Evolutionary conservation across 1,140 invertebrate genomes (phyloP).

Genomic region (Ceratitis capitata): DNA sequence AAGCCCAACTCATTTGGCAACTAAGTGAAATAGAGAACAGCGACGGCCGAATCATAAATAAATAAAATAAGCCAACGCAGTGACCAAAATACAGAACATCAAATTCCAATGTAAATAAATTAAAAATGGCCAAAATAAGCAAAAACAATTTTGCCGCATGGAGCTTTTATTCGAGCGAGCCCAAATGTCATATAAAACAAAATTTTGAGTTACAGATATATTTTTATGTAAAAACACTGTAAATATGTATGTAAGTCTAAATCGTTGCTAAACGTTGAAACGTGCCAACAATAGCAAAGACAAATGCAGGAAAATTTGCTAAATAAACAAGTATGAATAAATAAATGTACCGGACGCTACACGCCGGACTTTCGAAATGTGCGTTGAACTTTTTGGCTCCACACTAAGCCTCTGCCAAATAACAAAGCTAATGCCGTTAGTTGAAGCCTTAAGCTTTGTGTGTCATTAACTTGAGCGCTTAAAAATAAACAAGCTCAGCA

Average conservation of each 20-base stretch:
- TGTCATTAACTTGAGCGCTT: conserved; percentile 15
- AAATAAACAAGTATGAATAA: background rate
- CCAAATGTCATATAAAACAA: background rate
- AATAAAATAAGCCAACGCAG: background rate
- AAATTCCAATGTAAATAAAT: background rate
- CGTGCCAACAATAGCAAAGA: background rate
- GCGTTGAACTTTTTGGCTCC: background rate
- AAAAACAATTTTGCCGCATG: background rate
- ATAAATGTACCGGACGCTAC: too few relatives aligned
- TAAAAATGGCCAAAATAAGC: background rate
- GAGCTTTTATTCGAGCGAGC: background rate
- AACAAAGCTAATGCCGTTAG: background rate
- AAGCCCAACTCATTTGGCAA: background rate
- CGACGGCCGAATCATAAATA: background rate
- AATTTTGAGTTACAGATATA: background rate
- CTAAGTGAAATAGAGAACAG: background rate
- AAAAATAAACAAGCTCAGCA: background rate
- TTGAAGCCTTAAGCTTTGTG: background rate
- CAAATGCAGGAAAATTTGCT: background rate
- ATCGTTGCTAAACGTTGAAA: too few relatives aligned
- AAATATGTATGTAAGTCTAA: too few relatives aligned
- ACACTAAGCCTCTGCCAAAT: background rate
- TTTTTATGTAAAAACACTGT: background rate
- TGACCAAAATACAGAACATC: background rate
- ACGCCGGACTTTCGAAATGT: background rate